phyloP scores from a whole-genome alignment of 2,888 invertebrate species.

The Spodoptera exigua region DNA sequence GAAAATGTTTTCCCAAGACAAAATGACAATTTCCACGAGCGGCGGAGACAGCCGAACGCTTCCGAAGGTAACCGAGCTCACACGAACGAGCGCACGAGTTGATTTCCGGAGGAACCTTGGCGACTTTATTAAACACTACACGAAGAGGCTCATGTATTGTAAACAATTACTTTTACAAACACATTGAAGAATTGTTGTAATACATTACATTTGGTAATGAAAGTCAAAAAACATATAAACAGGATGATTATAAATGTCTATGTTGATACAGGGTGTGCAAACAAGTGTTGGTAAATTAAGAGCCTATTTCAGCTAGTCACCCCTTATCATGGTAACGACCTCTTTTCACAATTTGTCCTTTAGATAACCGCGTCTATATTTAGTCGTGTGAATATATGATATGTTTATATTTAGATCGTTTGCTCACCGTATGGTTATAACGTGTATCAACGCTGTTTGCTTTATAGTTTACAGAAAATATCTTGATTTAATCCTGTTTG shows the following conservation, averaged over 20 bases:
- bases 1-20: constrained; percentile 35
- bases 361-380: constrained; percentile 47
- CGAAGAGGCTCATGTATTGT: constrained; percentile 42
- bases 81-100: constrained; percentile 47
- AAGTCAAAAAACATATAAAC: constrained; percentile 18
- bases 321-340: constrained; percentile 41
- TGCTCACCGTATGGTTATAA: constrained; percentile 19
- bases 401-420: constrained; percentile 41
- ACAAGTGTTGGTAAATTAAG: constrained; percentile 32
- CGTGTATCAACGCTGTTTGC: not conserved
- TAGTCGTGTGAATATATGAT: constrained; percentile 36
- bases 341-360: constrained; percentile 52
- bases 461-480: no score
- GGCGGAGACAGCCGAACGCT: constrained; percentile 44
- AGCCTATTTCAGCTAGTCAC: constrained; percentile 42
- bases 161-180: constrained; percentile 58
- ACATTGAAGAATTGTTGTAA: not conserved
- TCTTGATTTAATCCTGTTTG: no score
- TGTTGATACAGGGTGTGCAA: constrained; percentile 18
- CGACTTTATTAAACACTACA: constrained; percentile 58
- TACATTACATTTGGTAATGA: not conserved
- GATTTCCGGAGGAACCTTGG: constrained; percentile 66
- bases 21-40: constrained; percentile 39
- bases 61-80: constrained; percentile 57
- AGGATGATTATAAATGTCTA: constrained; percentile 8